Percentiles rank a stretch among this genome's conserved stretches.
phyloP scores from a whole-genome alignment of 2,888 invertebrate species.

The Drosophila paranaensis region DNA sequence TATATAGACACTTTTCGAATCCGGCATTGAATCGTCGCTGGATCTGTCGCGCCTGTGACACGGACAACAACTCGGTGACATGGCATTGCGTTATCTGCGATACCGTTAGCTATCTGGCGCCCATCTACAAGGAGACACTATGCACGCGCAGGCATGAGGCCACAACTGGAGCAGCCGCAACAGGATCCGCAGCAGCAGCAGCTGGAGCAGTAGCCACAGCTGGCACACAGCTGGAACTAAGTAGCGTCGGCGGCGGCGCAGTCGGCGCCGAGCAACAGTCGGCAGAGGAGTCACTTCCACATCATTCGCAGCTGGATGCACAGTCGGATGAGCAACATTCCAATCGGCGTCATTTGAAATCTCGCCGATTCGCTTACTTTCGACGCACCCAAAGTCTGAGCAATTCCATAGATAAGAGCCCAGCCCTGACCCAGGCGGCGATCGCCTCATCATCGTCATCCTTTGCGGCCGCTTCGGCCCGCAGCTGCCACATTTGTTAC shows the following conservation, averaged over 20 bases:
- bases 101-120: constrained; percentile 84
- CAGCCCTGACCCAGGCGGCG: constrained; percentile 37
- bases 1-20: constrained; percentile 85
- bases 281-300: constrained; percentile 27
- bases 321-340: constrained; percentile 59
- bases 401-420: constrained; percentile 81
- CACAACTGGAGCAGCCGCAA: constrained; percentile 1
- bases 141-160: constrained; percentile 48
- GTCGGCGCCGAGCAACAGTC: constrained; percentile 23
- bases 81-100: constrained; percentile 85
- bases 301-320: constrained; percentile 35
- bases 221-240: constrained; percentile 13
- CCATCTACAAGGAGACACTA: constrained; percentile 85
- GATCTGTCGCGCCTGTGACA: constrained; percentile 84
- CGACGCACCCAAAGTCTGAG: constrained; percentile 84
- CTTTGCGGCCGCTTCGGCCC: constrained; percentile 49
- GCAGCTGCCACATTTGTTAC: constrained; percentile 85
- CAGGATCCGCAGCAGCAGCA: background rate
- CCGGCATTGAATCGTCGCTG: constrained; percentile 85
- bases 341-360: constrained; percentile 61
- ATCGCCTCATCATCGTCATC: constrained; percentile 47
- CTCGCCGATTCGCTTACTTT: constrained; percentile 60
- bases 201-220: constrained; percentile 8
- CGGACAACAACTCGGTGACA: constrained; percentile 85
- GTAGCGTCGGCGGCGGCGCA: constrained; percentile 14